Evolutionary conservation across 35 echinoderm and acorn worm species (phyloP).

Genomic region (Strongylocentrotus purpuratus): DNA sequence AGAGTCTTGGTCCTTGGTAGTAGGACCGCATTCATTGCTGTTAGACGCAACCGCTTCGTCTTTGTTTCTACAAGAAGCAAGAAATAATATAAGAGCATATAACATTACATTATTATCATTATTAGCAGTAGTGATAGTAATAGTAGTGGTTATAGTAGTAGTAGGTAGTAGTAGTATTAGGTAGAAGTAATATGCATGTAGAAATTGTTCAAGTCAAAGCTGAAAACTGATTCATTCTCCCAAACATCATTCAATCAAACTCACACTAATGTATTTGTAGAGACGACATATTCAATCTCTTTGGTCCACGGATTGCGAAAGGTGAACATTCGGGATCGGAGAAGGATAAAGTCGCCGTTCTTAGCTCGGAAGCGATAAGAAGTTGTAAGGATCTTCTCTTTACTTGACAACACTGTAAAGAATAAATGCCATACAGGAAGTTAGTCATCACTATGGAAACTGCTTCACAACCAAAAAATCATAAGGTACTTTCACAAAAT

Average conservation of each 20-base stretch:
- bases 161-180: too few relatives aligned
- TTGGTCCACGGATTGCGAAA: slow-evolving; percentile 98
- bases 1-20: not conserved
- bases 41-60: not conserved
- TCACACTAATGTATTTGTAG: slow-evolving; percentile 90
- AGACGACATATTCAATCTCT: slow-evolving; percentile 96
- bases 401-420: slow-evolving; percentile 74
- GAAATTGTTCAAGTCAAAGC: not conserved
- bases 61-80: not conserved
- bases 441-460: too few relatives aligned
- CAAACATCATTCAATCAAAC: not conserved
- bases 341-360: slow-evolving; percentile 87
- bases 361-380: slow-evolving; percentile 84
- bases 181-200: too few relatives aligned
- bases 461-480: too few relatives aligned
- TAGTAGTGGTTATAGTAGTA: too few relatives aligned
- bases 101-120: too few relatives aligned
- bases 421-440: not conserved
- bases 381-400: slow-evolving; percentile 80
- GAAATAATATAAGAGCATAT: not conserved
- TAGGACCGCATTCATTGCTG: not conserved
- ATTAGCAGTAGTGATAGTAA: too few relatives aligned
- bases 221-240: too few relatives aligned
- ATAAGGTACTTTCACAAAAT: too few relatives aligned
- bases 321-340: slow-evolving; percentile 84